phyloP scores from a whole-genome alignment of 2,113 vertebrate genomes.

The Vulpes vulpes region DNA sequence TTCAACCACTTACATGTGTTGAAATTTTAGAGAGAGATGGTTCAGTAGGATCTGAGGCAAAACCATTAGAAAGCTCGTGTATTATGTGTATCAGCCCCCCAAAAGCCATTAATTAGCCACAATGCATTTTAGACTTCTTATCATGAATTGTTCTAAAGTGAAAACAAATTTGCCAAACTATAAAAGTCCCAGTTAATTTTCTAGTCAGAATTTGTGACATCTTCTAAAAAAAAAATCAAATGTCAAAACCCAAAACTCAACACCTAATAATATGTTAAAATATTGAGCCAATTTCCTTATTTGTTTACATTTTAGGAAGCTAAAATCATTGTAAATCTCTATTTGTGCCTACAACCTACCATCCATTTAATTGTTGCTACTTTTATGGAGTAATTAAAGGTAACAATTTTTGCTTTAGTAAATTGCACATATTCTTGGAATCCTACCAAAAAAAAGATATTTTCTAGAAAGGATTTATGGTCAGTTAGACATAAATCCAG shows the following conservation, averaged over 20 bases:
- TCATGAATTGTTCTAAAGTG: constrained; percentile 68
- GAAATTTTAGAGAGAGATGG: constrained; percentile 22
- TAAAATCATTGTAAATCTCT: neutral
- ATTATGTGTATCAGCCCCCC: constrained; percentile 67
- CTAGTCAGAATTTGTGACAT: constrained; percentile 53
- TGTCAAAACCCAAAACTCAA: neutral
- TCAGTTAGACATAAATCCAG: neutral
- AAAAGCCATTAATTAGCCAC: constrained; percentile 67
- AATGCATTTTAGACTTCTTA: constrained; percentile 45
- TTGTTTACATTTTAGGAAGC: constrained; percentile 12
- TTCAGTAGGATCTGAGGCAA: constrained; percentile 33
- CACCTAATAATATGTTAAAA: constrained; percentile 24
- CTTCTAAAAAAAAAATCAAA: constrained; percentile 37
- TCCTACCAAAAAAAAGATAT: neutral
- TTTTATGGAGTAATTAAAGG: neutral
- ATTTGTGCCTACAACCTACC: neutral
- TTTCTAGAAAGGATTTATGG: neutral
- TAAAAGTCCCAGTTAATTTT: constrained; percentile 60
- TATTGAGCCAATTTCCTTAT: constrained; percentile 24
- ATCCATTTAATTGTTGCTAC: neutral
- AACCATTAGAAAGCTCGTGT: constrained; percentile 19
- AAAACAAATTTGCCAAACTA: constrained; percentile 69
- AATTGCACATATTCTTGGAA: neutral
- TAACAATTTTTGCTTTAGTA: neutral
- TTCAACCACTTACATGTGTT: neutral